A percentile compares a stretch with the other conserved stretches of the same genome.
Conservation (phyloP, 1,140 invertebrate genomes). For the Ridgeia piscesae region DNA sequence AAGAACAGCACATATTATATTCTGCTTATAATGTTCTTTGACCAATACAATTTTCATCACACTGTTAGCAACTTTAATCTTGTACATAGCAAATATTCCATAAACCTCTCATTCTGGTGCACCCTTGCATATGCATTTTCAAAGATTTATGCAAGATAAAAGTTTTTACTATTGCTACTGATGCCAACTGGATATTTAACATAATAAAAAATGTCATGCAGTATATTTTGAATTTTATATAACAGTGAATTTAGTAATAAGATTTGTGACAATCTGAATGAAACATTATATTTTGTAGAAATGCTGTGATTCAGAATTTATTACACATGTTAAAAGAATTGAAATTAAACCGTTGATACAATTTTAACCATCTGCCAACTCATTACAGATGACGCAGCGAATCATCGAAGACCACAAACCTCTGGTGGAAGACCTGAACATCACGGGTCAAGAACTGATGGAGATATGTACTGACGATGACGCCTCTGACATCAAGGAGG, state of each 20-base stretch:
- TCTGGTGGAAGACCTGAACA: constrained; percentile 93
- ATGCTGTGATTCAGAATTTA: background rate
- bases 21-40: no score
- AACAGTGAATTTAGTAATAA: background rate
- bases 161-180: no score
- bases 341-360: no score
- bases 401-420: constrained; percentile 93
- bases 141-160: background rate
- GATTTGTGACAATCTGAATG: background rate
- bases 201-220: no score
- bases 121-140: no score
- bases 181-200: no score
- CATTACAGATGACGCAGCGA: constrained; percentile 65
- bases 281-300: background rate
- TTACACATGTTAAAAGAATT: background rate
- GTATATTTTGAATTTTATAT: no score
- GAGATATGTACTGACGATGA: constrained; percentile 90
- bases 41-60: no score
- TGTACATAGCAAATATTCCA: no score
- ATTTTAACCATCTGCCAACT: background rate
- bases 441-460: constrained; percentile 87
- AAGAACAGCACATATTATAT: background rate
- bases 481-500: constrained; percentile 82
- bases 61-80: no score
- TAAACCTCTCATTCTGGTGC: no score